Evolutionary conservation across 2,113 vertebrate species (phyloP).

Genomic region (Callipepla squamata): DNA sequence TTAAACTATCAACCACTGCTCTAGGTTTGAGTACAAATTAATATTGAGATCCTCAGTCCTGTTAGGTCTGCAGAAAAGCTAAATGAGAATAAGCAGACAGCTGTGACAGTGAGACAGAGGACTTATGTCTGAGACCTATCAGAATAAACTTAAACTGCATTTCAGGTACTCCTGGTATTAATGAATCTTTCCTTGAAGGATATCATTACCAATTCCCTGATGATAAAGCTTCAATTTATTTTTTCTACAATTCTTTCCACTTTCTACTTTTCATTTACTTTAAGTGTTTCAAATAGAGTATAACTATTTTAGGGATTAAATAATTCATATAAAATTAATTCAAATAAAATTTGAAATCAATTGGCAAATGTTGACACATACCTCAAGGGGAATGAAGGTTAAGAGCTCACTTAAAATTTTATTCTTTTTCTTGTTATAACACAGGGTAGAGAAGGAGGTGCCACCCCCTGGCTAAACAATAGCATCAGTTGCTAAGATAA

Average conservation of each 20-base stretch:
- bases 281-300: not conserved
- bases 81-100: not conserved
- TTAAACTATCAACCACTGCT: too few species aligned
- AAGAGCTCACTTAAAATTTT: conserved; percentile 19
- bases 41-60: not conserved
- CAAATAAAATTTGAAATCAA: conserved; percentile 38
- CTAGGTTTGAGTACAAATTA: not conserved
- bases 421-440: not conserved
- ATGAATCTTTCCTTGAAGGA: not conserved
- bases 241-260: not conserved
- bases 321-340: conserved; percentile 11
- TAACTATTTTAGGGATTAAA: conserved; percentile 6
- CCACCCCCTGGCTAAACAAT: conserved; percentile 9
- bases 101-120: not conserved
- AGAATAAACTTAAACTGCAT: not conserved
- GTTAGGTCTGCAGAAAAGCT: not conserved
- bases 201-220: not conserved
- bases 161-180: not conserved
- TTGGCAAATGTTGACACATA: conserved; percentile 30
- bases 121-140: not conserved
- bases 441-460: not conserved
- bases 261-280: not conserved
- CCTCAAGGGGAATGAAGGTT: not conserved
- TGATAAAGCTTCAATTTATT: not conserved
- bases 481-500: not conserved